Evolutionary conservation across 2,797 vertebrate species (phyloP).

Genomic region (Rhinichthys osculus): DNA sequence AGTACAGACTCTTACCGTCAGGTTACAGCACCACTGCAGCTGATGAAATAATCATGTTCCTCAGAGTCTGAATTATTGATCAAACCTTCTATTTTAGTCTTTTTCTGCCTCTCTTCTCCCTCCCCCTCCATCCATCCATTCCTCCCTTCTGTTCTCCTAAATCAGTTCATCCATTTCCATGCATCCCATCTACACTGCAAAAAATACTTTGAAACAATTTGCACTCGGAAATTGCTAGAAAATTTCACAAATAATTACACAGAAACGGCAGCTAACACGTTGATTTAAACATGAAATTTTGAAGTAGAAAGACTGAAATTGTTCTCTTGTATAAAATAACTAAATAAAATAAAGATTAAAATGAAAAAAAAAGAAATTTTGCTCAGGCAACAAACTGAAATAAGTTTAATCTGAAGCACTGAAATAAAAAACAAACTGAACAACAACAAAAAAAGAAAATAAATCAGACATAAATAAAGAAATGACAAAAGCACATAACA

Average conservation of each 20-base stretch:
- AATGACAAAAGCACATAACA: no score
- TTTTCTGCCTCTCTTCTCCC: slow-evolving; percentile 53
- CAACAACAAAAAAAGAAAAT: no score
- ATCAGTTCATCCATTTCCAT: not conserved
- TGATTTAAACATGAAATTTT: not conserved
- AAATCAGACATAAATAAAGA: no score
- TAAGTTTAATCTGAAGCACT: not conserved
- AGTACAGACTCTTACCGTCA: slow-evolving; percentile 38
- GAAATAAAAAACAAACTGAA: not conserved
- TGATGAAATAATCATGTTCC: slow-evolving; percentile 81
- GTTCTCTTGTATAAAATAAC: not conserved
- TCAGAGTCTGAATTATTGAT: slow-evolving; percentile 78
- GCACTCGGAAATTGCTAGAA: not conserved
- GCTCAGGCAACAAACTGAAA: not conserved
- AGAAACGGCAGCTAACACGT: not conserved
- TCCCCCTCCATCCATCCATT: slow-evolving; percentile 53
- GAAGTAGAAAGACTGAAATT: not conserved
- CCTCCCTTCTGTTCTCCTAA: slow-evolving; percentile 61
- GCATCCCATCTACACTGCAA: no score
- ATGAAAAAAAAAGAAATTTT: no score
- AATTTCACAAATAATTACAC: not conserved
- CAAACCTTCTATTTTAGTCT: slow-evolving; percentile 78
- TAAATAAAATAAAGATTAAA: not conserved
- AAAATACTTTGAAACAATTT: not conserved
- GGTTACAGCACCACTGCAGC: slow-evolving; percentile 48